Evolutionary conservation across 2,113 vertebrate genomes (phyloP).

Genomic region (Nibea albiflora): DNA sequence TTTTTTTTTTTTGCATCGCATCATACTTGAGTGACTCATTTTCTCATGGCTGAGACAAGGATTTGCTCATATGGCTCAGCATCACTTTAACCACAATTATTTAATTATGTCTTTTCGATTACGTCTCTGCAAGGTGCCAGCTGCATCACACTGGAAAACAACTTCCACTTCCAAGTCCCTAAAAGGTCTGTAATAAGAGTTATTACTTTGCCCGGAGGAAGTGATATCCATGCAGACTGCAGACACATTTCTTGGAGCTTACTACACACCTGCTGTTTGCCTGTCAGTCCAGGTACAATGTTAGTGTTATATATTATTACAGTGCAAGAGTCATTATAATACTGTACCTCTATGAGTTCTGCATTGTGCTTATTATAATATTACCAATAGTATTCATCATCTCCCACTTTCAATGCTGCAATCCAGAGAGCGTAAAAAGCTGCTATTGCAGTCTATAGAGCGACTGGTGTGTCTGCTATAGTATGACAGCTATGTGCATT

Average conservation of each 20-base stretch:
- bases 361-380: neutral
- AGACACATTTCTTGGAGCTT: constrained; percentile 51
- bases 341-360: neutral
- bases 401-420: neutral
- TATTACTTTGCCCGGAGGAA: constrained; percentile 58
- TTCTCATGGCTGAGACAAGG: neutral
- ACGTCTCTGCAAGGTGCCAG: constrained; percentile 45
- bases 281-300: constrained; percentile 23
- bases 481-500: constrained; percentile 8
- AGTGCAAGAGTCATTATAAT: neutral
- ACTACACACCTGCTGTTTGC: constrained; percentile 42
- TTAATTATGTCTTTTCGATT: constrained; percentile 44
- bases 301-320: neutral
- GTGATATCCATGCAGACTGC: constrained; percentile 45
- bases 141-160: constrained; percentile 50
- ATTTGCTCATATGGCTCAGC: neutral
- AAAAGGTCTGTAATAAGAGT: constrained; percentile 56
- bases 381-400: neutral
- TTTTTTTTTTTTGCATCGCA: constrained; percentile 19
- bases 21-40: constrained; percentile 11
- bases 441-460: neutral
- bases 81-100: constrained; percentile 56
- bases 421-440: neutral
- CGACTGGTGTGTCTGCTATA: neutral
- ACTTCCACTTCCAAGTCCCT: constrained; percentile 52